A percentile compares a stretch with the other conserved stretches of the same genome.
Evolutionary conservation across 2,113 vertebrate genomes (phyloP).

Genomic region (Lasiurus cinereus): DNA sequence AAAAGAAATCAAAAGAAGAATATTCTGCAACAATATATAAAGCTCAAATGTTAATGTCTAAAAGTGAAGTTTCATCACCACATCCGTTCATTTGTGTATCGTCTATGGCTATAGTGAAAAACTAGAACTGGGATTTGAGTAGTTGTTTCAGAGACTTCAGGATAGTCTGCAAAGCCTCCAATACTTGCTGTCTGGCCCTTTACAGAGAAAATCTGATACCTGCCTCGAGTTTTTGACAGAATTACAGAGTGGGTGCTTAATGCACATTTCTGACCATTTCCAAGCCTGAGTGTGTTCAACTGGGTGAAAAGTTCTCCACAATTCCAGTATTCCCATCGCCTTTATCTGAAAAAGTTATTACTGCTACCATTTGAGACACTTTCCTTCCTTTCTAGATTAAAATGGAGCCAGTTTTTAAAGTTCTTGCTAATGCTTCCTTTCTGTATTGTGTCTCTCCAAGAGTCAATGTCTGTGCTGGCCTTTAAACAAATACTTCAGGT

Average conservation of each 20-base stretch:
- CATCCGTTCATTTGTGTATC: fast-evolving
- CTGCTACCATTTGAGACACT: neutral
- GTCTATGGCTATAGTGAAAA: neutral
- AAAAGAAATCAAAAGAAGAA: neutral
- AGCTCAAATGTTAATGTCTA: neutral
- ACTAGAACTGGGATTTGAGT: fast-evolving
- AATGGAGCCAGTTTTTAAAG: conserved; percentile 39
- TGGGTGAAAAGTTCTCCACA: neutral
- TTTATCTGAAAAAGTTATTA: neutral
- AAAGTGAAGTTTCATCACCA: no score
- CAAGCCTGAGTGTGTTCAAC: neutral
- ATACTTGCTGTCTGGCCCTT: neutral
- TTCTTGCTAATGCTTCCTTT: neutral
- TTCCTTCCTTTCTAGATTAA: conserved; percentile 9
- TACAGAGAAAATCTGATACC: neutral
- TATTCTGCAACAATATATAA: neutral
- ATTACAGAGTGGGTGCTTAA: neutral
- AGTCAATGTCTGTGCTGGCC: neutral
- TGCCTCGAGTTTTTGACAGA: neutral
- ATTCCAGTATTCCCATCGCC: neutral
- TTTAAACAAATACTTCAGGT: conserved; percentile 24
- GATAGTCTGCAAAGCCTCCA: neutral
- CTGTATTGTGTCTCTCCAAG: neutral
- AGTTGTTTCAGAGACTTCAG: neutral
- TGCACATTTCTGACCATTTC: neutral